Evolutionary conservation across 2,113 vertebrate species (phyloP).

Genomic region (Pitta sordida): DNA sequence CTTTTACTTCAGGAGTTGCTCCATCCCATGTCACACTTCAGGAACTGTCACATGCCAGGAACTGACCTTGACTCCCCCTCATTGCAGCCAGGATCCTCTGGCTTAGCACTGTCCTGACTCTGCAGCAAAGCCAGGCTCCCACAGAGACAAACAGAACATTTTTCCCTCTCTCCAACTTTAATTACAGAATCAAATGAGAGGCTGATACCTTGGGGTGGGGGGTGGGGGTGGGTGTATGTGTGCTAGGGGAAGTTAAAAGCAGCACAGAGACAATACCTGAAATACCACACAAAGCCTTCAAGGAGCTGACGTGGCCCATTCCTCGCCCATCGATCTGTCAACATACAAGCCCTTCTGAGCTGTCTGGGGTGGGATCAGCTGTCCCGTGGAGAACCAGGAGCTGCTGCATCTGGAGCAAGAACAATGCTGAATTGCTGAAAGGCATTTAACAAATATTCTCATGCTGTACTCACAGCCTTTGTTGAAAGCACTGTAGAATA

Average conservation of each 20-base stretch:
- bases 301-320: fast-evolving
- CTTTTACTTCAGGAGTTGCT: neutral
- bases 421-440: neutral
- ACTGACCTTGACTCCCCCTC: neutral
- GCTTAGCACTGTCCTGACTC: neutral
- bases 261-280: neutral
- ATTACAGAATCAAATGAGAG: neutral
- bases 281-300: neutral
- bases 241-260: neutral
- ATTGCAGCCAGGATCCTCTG: fast-evolving
- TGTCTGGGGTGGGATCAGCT: neutral
- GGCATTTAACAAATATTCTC: neutral
- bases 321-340: neutral
- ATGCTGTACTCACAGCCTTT: neutral
- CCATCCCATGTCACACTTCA: neutral
- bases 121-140: neutral
- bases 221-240: neutral
- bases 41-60: neutral
- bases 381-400: neutral
- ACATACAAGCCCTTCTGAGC: neutral
- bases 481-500: neutral
- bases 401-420: neutral
- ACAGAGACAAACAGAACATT: neutral
- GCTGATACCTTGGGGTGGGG: neutral
- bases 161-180: neutral